Evolutionary conservation across 1,140 invertebrate species (phyloP).

Genomic region (Spodoptera frugiperda): DNA sequence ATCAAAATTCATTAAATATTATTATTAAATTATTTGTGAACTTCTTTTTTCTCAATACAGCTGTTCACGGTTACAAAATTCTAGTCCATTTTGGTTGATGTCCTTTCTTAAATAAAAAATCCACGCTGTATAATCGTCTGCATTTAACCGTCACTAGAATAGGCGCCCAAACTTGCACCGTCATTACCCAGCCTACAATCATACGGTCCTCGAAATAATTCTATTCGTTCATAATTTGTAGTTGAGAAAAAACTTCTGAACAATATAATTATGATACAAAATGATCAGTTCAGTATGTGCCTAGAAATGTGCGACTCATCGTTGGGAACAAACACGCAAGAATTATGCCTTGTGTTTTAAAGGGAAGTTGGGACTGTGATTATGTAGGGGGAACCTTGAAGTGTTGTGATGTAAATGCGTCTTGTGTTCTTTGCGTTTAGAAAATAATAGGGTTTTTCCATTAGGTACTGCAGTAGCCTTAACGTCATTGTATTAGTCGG

Average conservation of each 20-base stretch:
- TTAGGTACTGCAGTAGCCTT: too few relatives aligned
- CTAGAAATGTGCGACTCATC: conserved; percentile 46
- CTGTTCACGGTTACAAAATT: too few relatives aligned
- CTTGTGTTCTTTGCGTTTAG: too few relatives aligned
- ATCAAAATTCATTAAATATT: too few relatives aligned
- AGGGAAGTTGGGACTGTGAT: not conserved
- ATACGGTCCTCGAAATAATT: conserved; percentile 79
- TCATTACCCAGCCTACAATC: conserved; percentile 75
- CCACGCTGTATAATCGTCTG: not conserved
- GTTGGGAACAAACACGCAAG: conserved; percentile 35
- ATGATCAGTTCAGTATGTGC: conserved; percentile 77
- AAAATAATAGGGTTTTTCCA: too few relatives aligned
- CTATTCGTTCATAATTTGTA: conserved; percentile 76
- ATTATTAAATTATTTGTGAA: too few relatives aligned
- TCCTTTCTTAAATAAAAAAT: too few relatives aligned
- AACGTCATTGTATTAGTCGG: too few relatives aligned
- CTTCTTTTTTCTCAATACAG: too few relatives aligned
- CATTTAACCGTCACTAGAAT: conserved; percentile 11
- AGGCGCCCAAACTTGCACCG: conserved; percentile 58
- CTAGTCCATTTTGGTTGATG: too few relatives aligned
- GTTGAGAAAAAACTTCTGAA: conserved; percentile 77
- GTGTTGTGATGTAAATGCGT: not conserved
- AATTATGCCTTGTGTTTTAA: conserved; percentile 23
- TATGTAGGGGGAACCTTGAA: not conserved
- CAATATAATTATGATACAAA: conserved; percentile 83